phyloP scores from a whole-genome alignment of 2,888 invertebrate species.

The Merodon equestris region DNA sequence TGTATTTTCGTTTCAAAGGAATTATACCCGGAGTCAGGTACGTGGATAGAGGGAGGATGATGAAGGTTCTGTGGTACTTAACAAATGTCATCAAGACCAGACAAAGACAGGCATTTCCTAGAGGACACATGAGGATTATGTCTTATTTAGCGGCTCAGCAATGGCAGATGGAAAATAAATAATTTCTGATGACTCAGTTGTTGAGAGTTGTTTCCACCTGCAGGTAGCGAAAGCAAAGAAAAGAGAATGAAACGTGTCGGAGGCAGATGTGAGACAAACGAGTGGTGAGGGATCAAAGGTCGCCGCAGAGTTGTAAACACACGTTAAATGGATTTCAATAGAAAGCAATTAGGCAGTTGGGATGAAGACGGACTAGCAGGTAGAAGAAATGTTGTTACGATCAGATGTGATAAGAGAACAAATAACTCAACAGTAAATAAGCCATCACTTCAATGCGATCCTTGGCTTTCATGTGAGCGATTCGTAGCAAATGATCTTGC shows the following conservation, averaged over 20 bases:
- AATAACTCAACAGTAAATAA: too few relatives aligned
- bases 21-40: slow-evolving; percentile 34
- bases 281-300: slow-evolving; percentile 20
- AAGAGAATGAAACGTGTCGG: slow-evolving; percentile 11
- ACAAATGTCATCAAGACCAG: slow-evolving; percentile 34
- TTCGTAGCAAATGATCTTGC: too few relatives aligned
- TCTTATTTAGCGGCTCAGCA: slow-evolving; percentile 13
- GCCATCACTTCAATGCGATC: too few relatives aligned
- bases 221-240: background rate
- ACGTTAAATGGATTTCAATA: background rate
- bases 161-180: slow-evolving; percentile 21
- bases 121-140: slow-evolving; percentile 11
- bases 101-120: slow-evolving; percentile 16
- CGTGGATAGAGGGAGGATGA: background rate
- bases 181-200: slow-evolving; percentile 36
- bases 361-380: too few relatives aligned
- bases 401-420: too few relatives aligned
- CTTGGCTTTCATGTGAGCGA: too few relatives aligned
- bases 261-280: slow-evolving; percentile 1
- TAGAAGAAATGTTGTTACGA: too few relatives aligned
- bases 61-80: slow-evolving; percentile 18
- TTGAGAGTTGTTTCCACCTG: slow-evolving; percentile 33
- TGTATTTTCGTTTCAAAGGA: background rate
- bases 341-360: slow-evolving; percentile 1
- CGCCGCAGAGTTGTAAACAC: slow-evolving; percentile 7